These are phyloP conservation scores for Perognathus longimembris DNA, from an alignment of 2,113 vertebrate species.

Conservation along the genomic window DNA sequence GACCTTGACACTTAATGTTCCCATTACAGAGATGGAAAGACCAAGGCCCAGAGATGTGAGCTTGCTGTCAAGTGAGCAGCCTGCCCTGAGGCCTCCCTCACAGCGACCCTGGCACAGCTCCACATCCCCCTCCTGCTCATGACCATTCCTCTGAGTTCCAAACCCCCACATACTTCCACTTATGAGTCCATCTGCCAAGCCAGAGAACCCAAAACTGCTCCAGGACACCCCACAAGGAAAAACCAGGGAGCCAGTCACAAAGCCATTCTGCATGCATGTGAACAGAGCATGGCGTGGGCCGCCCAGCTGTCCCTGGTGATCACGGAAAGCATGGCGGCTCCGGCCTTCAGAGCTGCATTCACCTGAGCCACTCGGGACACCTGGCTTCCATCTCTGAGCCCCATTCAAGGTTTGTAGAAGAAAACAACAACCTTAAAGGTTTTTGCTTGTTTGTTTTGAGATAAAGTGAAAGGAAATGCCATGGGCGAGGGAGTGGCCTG, in stretches of 20 bases:
- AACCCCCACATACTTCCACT: rapidly evolving
- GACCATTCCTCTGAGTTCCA: neutral
- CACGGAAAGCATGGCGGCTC: neutral
- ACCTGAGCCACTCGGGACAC: neutral
- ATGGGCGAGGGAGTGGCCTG: too few species aligned
- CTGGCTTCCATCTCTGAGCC: too few species aligned
- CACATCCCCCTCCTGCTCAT: rapidly evolving
- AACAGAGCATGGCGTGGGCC: too few species aligned
- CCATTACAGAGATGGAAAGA: neutral
- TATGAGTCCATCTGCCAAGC: too few species aligned
- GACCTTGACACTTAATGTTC: neutral
- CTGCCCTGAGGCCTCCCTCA: neutral
- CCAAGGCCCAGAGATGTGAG: neutral
- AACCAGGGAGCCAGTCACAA: neutral
- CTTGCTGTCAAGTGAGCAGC: neutral
- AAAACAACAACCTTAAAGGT: neutral
- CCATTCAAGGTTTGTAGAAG: neutral
- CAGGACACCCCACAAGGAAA: neutral
- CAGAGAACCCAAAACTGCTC: neutral
- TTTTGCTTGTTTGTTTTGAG: too few species aligned
- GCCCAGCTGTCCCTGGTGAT: too few species aligned
- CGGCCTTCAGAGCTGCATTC: neutral
- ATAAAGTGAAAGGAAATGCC: too few species aligned
- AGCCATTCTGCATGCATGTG: neutral
- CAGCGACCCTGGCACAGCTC: too few species aligned